phyloP scores from a whole-genome alignment of 2,888 invertebrate genomes.

The Drosophila bunnanda region DNA sequence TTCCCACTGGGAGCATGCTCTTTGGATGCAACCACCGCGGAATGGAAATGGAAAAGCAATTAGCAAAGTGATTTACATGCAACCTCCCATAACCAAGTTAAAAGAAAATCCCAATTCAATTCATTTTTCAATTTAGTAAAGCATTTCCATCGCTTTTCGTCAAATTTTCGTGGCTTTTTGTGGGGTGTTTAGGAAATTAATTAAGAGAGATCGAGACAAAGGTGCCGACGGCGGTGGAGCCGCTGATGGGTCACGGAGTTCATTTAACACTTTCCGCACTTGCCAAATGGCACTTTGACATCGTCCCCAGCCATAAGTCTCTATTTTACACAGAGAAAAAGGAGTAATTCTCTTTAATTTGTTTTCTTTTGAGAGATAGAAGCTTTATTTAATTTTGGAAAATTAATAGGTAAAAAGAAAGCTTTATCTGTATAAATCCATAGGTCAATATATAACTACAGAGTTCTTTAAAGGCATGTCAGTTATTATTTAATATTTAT shows the following conservation, averaged over 20 bases:
- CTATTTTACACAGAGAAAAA: constrained; percentile 1
- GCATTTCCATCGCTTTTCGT: constrained; percentile 49
- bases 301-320: background rate
- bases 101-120: constrained; percentile 2
- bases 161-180: constrained; percentile 10
- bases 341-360: no score
- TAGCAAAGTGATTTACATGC: constrained; percentile 78
- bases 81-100: constrained; percentile 66
- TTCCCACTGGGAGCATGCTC: constrained; percentile 14
- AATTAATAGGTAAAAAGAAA: background rate
- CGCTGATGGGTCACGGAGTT: constrained; percentile 47
- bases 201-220: constrained; percentile 78
- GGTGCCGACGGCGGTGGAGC: constrained; percentile 58
- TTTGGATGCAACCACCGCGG: constrained; percentile 4
- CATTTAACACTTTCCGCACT: constrained; percentile 63
- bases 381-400: no score
- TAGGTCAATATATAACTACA: background rate
- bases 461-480: background rate
- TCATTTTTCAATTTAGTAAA: constrained; percentile 35
- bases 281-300: constrained; percentile 47
- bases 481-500: background rate
- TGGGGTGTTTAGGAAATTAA: constrained; percentile 72
- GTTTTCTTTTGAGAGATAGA: background rate
- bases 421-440: background rate
- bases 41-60: constrained; percentile 59